These are phyloP conservation scores for Heliocidaris erythrogramma DNA, from an alignment of 35 echinoderm and acorn worm genomes.

Conservation along the genomic window DNA sequence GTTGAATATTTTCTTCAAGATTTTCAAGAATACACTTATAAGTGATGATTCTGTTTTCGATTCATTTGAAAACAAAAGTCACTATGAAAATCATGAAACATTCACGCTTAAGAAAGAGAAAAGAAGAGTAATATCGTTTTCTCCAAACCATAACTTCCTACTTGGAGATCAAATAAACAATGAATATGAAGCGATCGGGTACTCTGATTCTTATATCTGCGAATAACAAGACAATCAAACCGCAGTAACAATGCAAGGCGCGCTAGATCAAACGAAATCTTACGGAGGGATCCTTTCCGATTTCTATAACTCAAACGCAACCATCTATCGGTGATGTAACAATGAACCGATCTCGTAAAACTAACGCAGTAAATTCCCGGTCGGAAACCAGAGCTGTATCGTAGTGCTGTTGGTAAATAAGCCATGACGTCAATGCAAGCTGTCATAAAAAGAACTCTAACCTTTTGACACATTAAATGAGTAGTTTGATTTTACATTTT, in stretches of 20 bases:
- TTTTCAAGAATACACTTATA: too few relatives aligned
- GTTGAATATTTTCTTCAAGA: too few relatives aligned
- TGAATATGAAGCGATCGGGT: background rate
- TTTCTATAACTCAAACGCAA: conserved; percentile 28
- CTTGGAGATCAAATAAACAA: background rate
- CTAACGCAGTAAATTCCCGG: conserved; percentile 30
- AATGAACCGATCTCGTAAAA: conserved; percentile 32
- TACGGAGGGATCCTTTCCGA: background rate
- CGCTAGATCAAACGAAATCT: background rate
- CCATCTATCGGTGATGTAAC: background rate
- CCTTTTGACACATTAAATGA: background rate
- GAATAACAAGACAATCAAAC: background rate
- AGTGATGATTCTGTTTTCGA: too few relatives aligned
- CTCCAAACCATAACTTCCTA: too few relatives aligned
- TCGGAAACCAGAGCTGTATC: conserved; percentile 3
- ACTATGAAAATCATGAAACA: too few relatives aligned
- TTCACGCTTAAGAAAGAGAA: too few relatives aligned
- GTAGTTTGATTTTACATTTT: background rate
- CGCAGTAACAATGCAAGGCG: background rate
- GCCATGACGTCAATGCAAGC: conserved; percentile 15
- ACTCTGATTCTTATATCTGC: background rate
- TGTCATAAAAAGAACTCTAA: background rate
- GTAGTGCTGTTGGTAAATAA: conserved; percentile 21
- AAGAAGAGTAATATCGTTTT: too few relatives aligned
- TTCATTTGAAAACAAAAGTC: too few relatives aligned